Evolutionary conservation across 2,797 vertebrate genomes (phyloP), one percentile per base, ranked within the genome.

Genomic region (Echiichthys vipera): DNA sequence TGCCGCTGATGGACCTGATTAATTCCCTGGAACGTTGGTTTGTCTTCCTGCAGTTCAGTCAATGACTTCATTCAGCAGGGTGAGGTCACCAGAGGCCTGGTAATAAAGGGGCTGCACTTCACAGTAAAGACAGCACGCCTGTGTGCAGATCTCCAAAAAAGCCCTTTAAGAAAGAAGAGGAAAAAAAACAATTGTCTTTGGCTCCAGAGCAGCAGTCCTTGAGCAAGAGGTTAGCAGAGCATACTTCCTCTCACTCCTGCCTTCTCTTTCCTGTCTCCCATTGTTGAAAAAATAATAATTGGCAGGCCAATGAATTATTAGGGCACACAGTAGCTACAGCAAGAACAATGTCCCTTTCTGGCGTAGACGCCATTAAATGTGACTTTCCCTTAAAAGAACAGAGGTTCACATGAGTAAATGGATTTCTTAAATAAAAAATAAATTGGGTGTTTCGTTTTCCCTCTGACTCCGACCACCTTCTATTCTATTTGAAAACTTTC

Each of bases 21-120:
- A 95, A 97, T 96, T 96, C 95, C 92, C 93, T 89, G 93, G 94
- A 96, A 95, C 73, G 89, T 93, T 94, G 94, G 95, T 96, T 96
- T 96, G 95, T 95, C 96, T 96, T 95, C 93, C 92, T 91, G 83
- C 87, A 93, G 95, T 89, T 92, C 94, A 86, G 93, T 95, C 94
- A 96, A 96, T 97, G 96, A 96, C 96, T 97, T 97, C 96, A 96
- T 96, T 96, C 93, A 93, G 93, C 88, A 84, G 93, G 95, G 95
- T 96, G 95, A 97, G 96, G 96, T 97, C 96, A 96, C 94, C 78
- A 68, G 89, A 95, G 94, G 95, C 95, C 95, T 93, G 92, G 94
- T 94, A 95, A 95, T 96, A 95, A 96, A 96, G 93, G 83, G 92
- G 93, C 93, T 93, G 93, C 94, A 95, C 94, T 93, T 96, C 95